Percentiles rank a stretch among this genome's conserved stretches.
These are phyloP conservation scores for Cheilinus undulatus DNA, from an alignment of 2,113 vertebrate species.

Conservation along the genomic window DNA sequence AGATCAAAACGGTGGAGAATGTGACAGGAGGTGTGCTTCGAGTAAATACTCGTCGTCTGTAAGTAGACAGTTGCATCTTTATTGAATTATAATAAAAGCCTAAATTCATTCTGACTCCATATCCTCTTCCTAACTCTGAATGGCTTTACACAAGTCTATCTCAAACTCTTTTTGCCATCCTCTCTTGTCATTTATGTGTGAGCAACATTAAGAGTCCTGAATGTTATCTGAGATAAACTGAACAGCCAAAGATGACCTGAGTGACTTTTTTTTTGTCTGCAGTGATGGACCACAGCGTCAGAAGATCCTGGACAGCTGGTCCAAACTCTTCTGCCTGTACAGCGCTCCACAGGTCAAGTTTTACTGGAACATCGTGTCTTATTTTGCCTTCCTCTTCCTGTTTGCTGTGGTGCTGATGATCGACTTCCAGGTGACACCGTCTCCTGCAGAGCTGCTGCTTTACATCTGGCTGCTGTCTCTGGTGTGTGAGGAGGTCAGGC, in stretches of 20 bases:
- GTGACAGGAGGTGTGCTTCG: slow-evolving; percentile 43
- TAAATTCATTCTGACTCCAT: too few species aligned
- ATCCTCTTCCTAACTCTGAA: too few species aligned
- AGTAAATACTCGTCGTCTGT: slow-evolving; percentile 52
- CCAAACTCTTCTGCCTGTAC: slow-evolving; percentile 84
- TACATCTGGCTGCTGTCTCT: slow-evolving; percentile 93
- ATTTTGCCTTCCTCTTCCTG: slow-evolving; percentile 93
- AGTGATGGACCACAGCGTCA: slow-evolving; percentile 39
- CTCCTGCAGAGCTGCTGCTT: slow-evolving; percentile 86
- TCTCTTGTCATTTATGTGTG: too few species aligned
- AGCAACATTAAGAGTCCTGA: too few species aligned
- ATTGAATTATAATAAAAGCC: too few species aligned
- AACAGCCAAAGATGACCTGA: background rate
- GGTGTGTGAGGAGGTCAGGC: slow-evolving; percentile 92
- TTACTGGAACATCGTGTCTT: slow-evolving; percentile 91
- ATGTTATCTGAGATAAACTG: background rate
- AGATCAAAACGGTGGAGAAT: slow-evolving; percentile 62
- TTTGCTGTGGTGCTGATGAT: slow-evolving; percentile 93
- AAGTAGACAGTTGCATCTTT: slow-evolving; percentile 37
- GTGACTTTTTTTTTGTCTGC: slow-evolving; percentile 13
- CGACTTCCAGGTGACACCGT: slow-evolving; percentile 91
- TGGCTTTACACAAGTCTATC: too few species aligned
- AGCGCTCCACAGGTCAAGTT: slow-evolving; percentile 90
- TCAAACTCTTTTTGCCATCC: too few species aligned
- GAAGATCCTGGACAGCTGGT: slow-evolving; percentile 70